Evolutionary conservation across 2,113 vertebrate species (phyloP).

Genomic region (Myocastor coypus): DNA sequence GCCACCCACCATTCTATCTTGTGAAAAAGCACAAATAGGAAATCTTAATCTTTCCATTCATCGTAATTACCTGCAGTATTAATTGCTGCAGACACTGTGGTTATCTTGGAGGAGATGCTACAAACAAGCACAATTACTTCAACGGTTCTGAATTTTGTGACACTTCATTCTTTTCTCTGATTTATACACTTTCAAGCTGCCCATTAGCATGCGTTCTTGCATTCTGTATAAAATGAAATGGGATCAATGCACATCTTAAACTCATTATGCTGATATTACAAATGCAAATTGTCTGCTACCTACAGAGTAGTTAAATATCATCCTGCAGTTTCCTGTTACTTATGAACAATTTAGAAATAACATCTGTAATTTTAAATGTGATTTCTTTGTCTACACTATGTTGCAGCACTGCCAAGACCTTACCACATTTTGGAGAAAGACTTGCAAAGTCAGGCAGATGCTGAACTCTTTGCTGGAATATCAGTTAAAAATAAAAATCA

Average conservation of each 20-base stretch:
- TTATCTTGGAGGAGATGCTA: conserved; percentile 42
- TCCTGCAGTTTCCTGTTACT: conserved; percentile 79
- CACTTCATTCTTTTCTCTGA: conserved; percentile 74
- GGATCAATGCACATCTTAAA: conserved; percentile 81
- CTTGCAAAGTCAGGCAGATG: conserved; percentile 60
- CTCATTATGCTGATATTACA: conserved; percentile 82
- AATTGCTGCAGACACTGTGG: conserved; percentile 38
- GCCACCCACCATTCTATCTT: neutral
- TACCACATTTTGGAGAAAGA: conserved; percentile 27
- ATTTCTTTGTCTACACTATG: conserved; percentile 73
- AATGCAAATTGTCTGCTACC: conserved; percentile 85
- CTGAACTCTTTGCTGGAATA: neutral
- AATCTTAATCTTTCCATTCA: conserved; percentile 57
- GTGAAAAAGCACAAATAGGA: conserved; percentile 48
- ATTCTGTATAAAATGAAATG: conserved; percentile 72
- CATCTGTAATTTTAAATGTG: conserved; percentile 78
- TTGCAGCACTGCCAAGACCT: conserved; percentile 19
- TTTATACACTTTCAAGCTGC: conserved; percentile 69
- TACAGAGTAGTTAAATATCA: conserved; percentile 83
- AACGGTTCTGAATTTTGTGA: conserved; percentile 52
- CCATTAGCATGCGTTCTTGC: conserved; percentile 77
- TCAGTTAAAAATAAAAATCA: neutral
- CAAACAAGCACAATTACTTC: conserved; percentile 39
- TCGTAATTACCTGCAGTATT: conserved; percentile 66
- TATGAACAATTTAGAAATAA: conserved; percentile 83